A percentile compares a stretch with the other conserved stretches of the same genome.
phyloP scores from a whole-genome alignment of 2,888 invertebrate species.

The Cepaea hortensis region DNA sequence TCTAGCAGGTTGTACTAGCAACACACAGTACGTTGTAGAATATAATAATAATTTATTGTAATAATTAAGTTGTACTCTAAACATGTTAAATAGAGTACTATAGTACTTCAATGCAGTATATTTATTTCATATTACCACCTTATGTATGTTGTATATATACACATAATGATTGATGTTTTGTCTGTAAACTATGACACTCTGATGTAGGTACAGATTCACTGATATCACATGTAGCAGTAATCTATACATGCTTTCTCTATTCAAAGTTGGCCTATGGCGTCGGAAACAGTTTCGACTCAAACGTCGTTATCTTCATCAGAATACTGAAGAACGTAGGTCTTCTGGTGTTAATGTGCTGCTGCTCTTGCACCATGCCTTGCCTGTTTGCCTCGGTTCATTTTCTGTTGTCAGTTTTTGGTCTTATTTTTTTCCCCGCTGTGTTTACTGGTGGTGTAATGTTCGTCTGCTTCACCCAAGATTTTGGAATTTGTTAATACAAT shows the following conservation, averaged over 20 bases:
- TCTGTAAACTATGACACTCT: no score
- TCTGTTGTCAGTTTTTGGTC: constrained; percentile 1
- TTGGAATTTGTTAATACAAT: background rate
- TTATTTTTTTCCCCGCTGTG: background rate
- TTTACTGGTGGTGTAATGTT: background rate
- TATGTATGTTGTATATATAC: no score
- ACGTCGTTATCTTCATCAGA: constrained; percentile 57
- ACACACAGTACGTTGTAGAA: no score
- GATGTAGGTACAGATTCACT: no score
- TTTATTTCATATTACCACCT: no score
- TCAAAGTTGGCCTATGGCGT: constrained; percentile 70
- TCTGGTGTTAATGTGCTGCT: background rate
- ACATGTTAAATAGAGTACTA: no score
- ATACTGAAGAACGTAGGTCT: constrained; percentile 54
- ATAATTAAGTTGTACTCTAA: no score
- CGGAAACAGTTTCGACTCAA: constrained; percentile 70
- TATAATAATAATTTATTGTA: no score
- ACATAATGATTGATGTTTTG: no score
- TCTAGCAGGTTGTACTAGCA: no score
- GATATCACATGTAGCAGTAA: no score
- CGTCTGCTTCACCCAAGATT: background rate
- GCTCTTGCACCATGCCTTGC: constrained; percentile 1
- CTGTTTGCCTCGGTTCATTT: constrained; percentile 35
- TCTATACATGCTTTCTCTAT: constrained; percentile 13
- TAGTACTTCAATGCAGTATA: no score